These are phyloP conservation scores for Biston stratarius DNA, from an alignment of 2,888 invertebrate species.

Conservation along the genomic window DNA sequence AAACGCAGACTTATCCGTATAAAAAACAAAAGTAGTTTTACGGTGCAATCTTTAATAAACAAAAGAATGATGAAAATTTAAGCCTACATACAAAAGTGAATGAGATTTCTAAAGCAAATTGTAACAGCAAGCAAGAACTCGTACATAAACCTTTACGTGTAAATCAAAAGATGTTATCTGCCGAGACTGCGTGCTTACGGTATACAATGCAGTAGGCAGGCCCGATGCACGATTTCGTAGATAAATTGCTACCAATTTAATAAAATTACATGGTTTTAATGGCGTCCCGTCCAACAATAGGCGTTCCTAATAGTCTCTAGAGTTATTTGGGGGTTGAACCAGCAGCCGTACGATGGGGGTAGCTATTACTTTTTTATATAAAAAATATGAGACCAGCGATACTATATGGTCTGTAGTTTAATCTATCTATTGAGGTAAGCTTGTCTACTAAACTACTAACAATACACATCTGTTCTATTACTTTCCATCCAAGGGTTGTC, in stretches of 20 bases:
- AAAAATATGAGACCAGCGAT: too few relatives aligned
- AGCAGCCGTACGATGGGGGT: constrained; percentile 60
- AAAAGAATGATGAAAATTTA: too few relatives aligned
- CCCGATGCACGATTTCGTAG: constrained; percentile 61
- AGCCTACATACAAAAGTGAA: too few relatives aligned
- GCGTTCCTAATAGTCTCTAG: constrained; percentile 71
- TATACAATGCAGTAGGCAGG: constrained; percentile 41
- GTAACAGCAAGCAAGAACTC: neutral
- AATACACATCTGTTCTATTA: too few relatives aligned
- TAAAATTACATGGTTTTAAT: constrained; percentile 76
- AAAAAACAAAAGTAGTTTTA: too few relatives aligned
- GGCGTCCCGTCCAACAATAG: constrained; percentile 64
- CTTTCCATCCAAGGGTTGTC: too few relatives aligned
- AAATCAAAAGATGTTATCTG: constrained; percentile 21
- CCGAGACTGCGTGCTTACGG: constrained; percentile 2
- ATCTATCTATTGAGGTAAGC: too few relatives aligned
- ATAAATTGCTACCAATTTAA: constrained; percentile 72
- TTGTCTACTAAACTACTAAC: too few relatives aligned
- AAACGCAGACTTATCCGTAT: too few relatives aligned
- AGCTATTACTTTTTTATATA: constrained; percentile 57
- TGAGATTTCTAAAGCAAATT: too few relatives aligned
- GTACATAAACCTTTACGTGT: constrained; percentile 11
- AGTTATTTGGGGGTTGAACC: constrained; percentile 66
- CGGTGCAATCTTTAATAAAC: too few relatives aligned
- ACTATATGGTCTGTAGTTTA: too few relatives aligned